Evolutionary conservation across 1,140 invertebrate species (phyloP).

Genomic region (Diploscapter pachys): DNA sequence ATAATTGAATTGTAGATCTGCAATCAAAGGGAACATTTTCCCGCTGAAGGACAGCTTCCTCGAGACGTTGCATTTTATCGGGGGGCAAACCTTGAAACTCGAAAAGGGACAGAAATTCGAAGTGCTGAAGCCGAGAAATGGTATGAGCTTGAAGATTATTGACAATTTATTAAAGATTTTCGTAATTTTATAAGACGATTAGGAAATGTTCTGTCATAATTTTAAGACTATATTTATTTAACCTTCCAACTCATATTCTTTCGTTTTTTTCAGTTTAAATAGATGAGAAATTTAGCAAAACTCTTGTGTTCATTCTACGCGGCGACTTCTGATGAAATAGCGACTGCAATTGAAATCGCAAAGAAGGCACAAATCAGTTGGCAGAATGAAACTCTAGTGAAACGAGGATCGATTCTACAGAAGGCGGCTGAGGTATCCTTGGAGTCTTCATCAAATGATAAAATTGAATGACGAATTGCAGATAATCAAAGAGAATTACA

Average conservation of each 20-base stretch:
- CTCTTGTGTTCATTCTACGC: slow-evolving; percentile 23
- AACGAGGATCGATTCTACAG: slow-evolving; percentile 35
- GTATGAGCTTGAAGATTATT: background rate
- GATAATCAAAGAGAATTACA: slow-evolving; percentile 47
- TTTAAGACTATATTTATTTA: background rate
- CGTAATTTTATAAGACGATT: background rate
- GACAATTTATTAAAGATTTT: too few relatives aligned
- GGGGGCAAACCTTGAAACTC: too few relatives aligned
- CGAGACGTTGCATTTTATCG: too few relatives aligned
- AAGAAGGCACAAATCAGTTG: slow-evolving; percentile 39
- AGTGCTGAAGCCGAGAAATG: slow-evolving; percentile 26
- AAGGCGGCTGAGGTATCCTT: slow-evolving; percentile 21
- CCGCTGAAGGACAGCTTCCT: too few relatives aligned
- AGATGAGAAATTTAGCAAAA: slow-evolving; percentile 19
- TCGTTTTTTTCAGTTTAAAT: too few relatives aligned
- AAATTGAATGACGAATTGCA: slow-evolving; percentile 1
- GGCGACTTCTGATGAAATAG: slow-evolving; percentile 30
- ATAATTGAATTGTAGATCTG: too few relatives aligned
- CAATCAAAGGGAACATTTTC: too few relatives aligned
- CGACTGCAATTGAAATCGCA: slow-evolving; percentile 29
- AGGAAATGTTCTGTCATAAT: background rate
- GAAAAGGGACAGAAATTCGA: slow-evolving; percentile 2
- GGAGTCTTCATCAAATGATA: background rate
- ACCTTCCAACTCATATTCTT: too few relatives aligned
- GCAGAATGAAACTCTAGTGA: slow-evolving; percentile 25